phyloP scores from a whole-genome alignment of 2,797 vertebrate genomes.

The Sciaenops ocellatus region DNA sequence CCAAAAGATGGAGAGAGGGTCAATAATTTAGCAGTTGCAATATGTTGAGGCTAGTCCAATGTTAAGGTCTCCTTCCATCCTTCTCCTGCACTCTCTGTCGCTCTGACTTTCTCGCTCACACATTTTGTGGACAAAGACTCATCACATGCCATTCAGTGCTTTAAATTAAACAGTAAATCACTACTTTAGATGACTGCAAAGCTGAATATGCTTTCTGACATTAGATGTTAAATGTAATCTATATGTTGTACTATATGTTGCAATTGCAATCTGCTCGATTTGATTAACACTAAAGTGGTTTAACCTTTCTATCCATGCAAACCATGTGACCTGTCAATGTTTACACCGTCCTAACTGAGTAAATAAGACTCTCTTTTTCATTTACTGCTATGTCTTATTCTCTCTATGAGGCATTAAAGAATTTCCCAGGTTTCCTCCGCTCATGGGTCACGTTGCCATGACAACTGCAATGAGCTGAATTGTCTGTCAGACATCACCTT shows the following conservation, averaged over 20 bases:
- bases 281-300: background rate
- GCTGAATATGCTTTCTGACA: background rate
- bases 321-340: background rate
- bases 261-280: background rate
- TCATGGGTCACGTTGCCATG: slow-evolving; percentile 88
- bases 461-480: slow-evolving; percentile 87
- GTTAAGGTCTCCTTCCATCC: slow-evolving; percentile 58
- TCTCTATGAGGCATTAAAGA: slow-evolving; percentile 32
- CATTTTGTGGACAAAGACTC: slow-evolving; percentile 32
- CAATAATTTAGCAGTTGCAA: slow-evolving; percentile 91
- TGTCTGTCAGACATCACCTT: slow-evolving; percentile 91
- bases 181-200: background rate
- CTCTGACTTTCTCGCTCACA: slow-evolving; percentile 18
- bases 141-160: slow-evolving; percentile 2
- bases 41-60: slow-evolving; percentile 80
- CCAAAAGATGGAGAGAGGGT: slow-evolving; percentile 83
- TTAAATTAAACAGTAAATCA: slow-evolving; percentile 11
- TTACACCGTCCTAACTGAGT: background rate
- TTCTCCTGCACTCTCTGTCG: slow-evolving; percentile 40
- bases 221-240: background rate
- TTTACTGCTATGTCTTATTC: background rate
- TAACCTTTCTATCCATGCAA: background rate
- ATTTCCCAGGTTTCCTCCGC: slow-evolving; percentile 58
- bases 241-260: background rate
- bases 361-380: slow-evolving; percentile 1